Base-by-base conservation (phyloP, 2,888 invertebrate species). In the Lysandra coridon region DNA sequence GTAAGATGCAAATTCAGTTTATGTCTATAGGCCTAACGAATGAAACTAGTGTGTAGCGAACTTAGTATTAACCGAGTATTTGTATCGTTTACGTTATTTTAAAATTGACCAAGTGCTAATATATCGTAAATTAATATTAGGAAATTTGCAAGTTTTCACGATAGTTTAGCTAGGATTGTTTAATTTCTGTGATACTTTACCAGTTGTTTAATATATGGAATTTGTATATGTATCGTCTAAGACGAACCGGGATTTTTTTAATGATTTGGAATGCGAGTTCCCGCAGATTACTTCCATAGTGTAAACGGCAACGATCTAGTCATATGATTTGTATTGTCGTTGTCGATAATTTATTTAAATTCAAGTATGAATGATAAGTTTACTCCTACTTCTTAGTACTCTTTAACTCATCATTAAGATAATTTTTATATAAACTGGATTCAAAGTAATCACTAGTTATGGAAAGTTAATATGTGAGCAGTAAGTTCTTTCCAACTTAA, bases 181-280 rank as follows among this genome's bases (percentile, higher is more conserved):
- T 94, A 90, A 92, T 93, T 94, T 94, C 94, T 94, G 94, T 94
- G 94, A 94, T 94, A 94, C 92, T 93, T 93, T 93, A 92, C 93
- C 93, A 87, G 85, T 90, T 90, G 88, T 92, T 75, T 79, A 79
- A 92, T 93, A 94, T 69, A 92, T 93, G 92, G 88, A 88, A 91
- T 89, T 92, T 87, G 89, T 90, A 88, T 88, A 87, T 86, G 90
- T 90, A 89, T 79, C 74, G 75, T 30, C 44, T 17, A 53, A 4
- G 78, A 57, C 69, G n/a, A 60, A 60, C 60, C 64, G 84, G 84
- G 86, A 84, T 62, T 79, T 60, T 84, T 83, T 57, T 57, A 57
- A 82, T 83, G 78, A 81, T 83, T 82, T 81, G 79, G 81, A 81
- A 74, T 14, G 49, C 75, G 17, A 64, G 12, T 69, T 44, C 40